A percentile compares a stretch with the other conserved stretches of the same genome.
Conservation (phyloP, 2,797 vertebrate genomes). For the Anas georgica region DNA sequence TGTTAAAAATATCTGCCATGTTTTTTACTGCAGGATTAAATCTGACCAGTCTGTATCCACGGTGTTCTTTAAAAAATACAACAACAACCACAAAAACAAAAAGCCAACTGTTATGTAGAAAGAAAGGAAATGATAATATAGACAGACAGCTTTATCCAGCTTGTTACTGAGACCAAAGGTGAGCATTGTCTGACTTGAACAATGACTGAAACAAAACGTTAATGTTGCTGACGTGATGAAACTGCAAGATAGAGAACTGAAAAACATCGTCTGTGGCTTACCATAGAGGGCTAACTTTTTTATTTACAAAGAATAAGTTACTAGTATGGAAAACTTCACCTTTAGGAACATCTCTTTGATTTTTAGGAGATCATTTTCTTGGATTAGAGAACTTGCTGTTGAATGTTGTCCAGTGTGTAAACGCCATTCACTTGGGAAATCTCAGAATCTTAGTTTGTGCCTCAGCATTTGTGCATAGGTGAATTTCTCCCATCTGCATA, state of each 20-base stretch:
- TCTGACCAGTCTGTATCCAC: not conserved
- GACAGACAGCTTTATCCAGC: constrained; percentile 11
- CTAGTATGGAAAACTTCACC: not conserved
- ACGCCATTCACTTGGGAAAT: not conserved
- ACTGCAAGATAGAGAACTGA: not conserved
- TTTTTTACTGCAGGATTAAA: not conserved
- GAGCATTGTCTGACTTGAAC: not conserved
- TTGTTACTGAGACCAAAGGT: constrained; percentile 4
- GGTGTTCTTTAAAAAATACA: not conserved
- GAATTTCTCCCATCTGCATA: not conserved
- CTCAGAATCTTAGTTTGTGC: not conserved
- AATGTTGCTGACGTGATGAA: not conserved
- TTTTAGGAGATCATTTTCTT: not conserved
- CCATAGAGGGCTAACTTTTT: not conserved
- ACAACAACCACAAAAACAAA: not conserved
- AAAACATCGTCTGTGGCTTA: not conserved
- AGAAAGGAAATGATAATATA: not conserved
- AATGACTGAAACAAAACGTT: not conserved
- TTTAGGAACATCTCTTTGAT: not conserved
- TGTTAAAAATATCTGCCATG: not conserved
- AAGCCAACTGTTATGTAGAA: not conserved
- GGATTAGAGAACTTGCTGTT: not conserved
- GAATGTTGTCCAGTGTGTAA: not conserved
- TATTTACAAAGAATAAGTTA: not conserved
- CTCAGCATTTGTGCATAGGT: not conserved